A percentile compares a stretch with the other conserved stretches of the same genome.
Conservation (phyloP, 2,113 vertebrate genomes). For the Xiphophorus couchianus region DNA sequence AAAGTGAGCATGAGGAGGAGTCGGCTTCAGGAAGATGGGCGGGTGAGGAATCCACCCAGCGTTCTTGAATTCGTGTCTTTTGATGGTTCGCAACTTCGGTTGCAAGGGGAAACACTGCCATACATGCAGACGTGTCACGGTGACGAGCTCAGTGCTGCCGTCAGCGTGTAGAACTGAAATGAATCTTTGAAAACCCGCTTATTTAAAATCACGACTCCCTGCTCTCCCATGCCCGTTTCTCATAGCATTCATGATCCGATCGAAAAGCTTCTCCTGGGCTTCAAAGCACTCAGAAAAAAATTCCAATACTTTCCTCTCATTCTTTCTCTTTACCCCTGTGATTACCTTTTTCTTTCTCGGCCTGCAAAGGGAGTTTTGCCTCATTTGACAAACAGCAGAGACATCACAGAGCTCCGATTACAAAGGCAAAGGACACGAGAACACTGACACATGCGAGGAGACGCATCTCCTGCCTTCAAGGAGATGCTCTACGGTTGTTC, state of each 20-base stretch:
- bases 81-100: constrained; percentile 17
- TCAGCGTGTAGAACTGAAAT: constrained; percentile 25
- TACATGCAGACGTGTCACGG: constrained; percentile 16
- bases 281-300: constrained; percentile 57
- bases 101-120: neutral
- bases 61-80: constrained; percentile 9
- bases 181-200: constrained; percentile 44
- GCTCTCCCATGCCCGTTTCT: constrained; percentile 51
- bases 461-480: too few species aligned
- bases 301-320: constrained; percentile 50
- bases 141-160: constrained; percentile 53
- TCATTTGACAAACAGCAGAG: constrained; percentile 64
- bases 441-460: constrained; percentile 24
- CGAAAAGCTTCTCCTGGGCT: constrained; percentile 56
- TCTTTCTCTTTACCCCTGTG: constrained; percentile 40
- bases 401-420: constrained; percentile 58
- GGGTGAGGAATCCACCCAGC: constrained; percentile 9
- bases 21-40: neutral
- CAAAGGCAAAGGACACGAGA: constrained; percentile 62
- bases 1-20: constrained; percentile 10
- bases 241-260: constrained; percentile 66
- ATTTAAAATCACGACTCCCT: constrained; percentile 67
- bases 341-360: constrained; percentile 46
- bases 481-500: too few species aligned
- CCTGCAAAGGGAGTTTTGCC: constrained; percentile 46